Evolutionary conservation across 2,113 vertebrate species (phyloP), one percentile per base, ranked within the genome.

Genomic region (Pantherophis guttatus): DNA sequence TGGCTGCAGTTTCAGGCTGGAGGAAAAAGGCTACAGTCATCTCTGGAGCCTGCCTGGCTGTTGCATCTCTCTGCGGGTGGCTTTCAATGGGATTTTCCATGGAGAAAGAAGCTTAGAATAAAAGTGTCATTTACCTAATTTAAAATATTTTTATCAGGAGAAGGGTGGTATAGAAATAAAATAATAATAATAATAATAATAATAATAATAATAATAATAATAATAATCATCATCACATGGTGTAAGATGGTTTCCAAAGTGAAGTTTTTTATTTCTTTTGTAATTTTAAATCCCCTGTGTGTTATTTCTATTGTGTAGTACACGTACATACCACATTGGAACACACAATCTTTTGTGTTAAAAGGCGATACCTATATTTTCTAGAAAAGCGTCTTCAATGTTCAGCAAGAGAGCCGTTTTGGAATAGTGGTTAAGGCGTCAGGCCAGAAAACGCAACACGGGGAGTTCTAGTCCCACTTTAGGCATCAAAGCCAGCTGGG

Each of bases 31-130:
- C 70, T 0, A 26, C 93, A 90, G 90, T 95, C 87, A 94, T 92
- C 7, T 96, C 96, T 97, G 96, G 94, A 95, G 97, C 94, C 92
- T 94, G 97, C 94, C 92, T 94, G 55, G 59, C 24, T 62, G 48
- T 93, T 95, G 93, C 81, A 81, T 89, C 75, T 39, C 15, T 75
- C 62, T 0, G 93, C 92, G 91, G 70, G 13, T 87, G n/a, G 1
- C 55, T 86, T 88, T n/a, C 95, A 93, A 94, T 92, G 93, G 95
- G 96, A 93, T 94, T 94, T 3, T 2, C 95, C 90, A 92, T 93
- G 95, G 96, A 87, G 94, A 91, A 94, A 95, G 92, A 90, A 95
- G 95, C 96, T 96, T 95, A 94, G 96, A 95, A 97, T 97, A 96
- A 95, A 93, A 95, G 94, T 19, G 3, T 29, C 19, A 48, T 58